Evolutionary conservation across 2,113 vertebrate species (phyloP).

Genomic region (Penelope pileata): DNA sequence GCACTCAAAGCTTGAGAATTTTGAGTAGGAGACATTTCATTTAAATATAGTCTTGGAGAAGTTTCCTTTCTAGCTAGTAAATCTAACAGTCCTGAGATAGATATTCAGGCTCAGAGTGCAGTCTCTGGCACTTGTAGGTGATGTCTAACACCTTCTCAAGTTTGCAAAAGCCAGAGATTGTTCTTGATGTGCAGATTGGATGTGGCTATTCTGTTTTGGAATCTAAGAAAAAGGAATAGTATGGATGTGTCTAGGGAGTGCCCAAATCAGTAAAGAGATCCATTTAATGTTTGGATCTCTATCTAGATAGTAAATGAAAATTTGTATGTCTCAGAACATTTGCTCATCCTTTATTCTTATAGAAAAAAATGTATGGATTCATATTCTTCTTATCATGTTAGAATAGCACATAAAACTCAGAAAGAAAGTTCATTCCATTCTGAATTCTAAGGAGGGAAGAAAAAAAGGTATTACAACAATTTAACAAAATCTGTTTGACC

Average conservation of each 20-base stretch:
- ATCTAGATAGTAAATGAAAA: not conserved
- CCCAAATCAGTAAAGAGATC: not conserved
- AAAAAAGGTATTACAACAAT: not conserved
- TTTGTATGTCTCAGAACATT: not conserved
- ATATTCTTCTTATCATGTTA: not conserved
- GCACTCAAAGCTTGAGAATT: not conserved
- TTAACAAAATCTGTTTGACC: not conserved
- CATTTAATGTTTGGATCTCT: not conserved
- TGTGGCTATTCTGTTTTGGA: not conserved
- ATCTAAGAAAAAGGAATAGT: not conserved
- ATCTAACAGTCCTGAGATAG: not conserved
- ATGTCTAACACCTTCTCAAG: not conserved
- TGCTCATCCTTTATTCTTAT: not conserved
- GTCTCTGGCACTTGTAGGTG: not conserved
- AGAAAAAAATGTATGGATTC: not conserved
- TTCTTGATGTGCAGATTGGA: not conserved
- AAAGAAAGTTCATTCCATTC: not conserved
- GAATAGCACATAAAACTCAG: not conserved
- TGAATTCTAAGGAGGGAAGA: not conserved
- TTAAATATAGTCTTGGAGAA: not conserved
- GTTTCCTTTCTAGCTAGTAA: not conserved
- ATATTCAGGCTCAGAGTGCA: not conserved
- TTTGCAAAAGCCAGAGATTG: not conserved
- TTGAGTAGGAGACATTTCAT: not conserved
- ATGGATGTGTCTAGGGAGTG: not conserved